These are phyloP conservation scores for Rhadinocentrus ornatus DNA, from an alignment of 2,797 vertebrate genomes.

Conservation along the genomic window DNA sequence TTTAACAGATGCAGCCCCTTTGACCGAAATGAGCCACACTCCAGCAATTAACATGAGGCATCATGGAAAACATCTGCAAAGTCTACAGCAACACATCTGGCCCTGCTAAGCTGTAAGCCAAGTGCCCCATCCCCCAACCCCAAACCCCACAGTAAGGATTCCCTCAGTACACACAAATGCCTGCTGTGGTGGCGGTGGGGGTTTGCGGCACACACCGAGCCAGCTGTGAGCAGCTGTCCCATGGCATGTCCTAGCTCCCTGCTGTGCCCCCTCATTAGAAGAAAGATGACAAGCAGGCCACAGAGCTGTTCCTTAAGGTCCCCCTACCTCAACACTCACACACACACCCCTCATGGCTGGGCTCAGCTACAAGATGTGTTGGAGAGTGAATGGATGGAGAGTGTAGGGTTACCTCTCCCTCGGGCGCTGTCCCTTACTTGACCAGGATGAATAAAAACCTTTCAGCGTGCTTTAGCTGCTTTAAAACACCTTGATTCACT, in stretches of 20 bases:
- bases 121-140: conserved; percentile 20
- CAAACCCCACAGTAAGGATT: conserved; percentile 13
- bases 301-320: conserved; percentile 61
- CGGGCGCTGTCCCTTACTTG: conserved; percentile 46
- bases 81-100: conserved; percentile 71
- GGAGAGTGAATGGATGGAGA: conserved; percentile 19
- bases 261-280: conserved; percentile 69
- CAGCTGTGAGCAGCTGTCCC: conserved; percentile 62
- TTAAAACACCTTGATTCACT: conserved; percentile 9
- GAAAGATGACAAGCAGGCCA: conserved; percentile 69
- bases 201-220: conserved; percentile 10
- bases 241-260: conserved; percentile 56
- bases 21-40: conserved; percentile 69
- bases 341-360: conserved; percentile 49
- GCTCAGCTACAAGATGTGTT: conserved; percentile 38
- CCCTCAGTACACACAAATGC: conserved; percentile 24
- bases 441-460: conserved; percentile 55
- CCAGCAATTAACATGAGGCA: conserved; percentile 71
- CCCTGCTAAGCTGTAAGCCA: conserved; percentile 52
- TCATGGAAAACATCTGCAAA: conserved; percentile 76
- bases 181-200: neutral
- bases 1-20: conserved; percentile 59
- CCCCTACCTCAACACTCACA: conserved; percentile 26
- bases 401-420: conserved; percentile 52
- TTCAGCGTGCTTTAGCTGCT: conserved; percentile 34